Evolutionary conservation across 1,140 invertebrate species (phyloP).

Genomic region (Scaptodrosophila lebanonensis): DNA sequence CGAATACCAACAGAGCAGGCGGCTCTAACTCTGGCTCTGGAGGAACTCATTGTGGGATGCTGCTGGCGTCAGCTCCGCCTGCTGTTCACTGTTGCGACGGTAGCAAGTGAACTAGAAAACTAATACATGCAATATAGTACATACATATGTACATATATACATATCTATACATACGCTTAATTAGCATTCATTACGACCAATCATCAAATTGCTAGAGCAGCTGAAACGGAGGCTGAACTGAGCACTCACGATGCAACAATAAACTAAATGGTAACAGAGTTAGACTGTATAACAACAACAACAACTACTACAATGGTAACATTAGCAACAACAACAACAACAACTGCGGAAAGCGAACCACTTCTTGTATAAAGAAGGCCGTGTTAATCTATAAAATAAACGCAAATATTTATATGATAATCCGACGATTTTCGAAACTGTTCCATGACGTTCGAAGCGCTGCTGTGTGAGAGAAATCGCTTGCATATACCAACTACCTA

Average conservation of each 20-base stretch:
- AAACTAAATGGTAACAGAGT: constrained; percentile 21
- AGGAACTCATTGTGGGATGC: constrained; percentile 27
- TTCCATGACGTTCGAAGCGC: constrained; percentile 57
- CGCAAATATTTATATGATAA: constrained; percentile 63
- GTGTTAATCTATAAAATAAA: constrained; percentile 69
- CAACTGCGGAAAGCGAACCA: constrained; percentile 46
- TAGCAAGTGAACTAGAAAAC: constrained; percentile 72
- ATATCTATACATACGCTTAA: too few species aligned
- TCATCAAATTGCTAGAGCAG: constrained; percentile 60
- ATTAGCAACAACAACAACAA: constrained; percentile 14
- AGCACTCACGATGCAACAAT: constrained; percentile 60
- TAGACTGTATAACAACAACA: too few species aligned
- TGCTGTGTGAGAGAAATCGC: constrained; percentile 29
- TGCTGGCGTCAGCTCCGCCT: constrained; percentile 30
- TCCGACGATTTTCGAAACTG: constrained; percentile 55
- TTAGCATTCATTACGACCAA: constrained; percentile 76
- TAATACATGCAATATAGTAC: too few species aligned
- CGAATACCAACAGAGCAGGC: constrained; percentile 17
- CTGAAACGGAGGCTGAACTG: too few species aligned
- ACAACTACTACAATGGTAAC: too few species aligned
- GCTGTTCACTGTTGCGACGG: neutral
- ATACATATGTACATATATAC: too few species aligned
- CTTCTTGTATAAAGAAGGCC: constrained; percentile 40
- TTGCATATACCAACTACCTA: constrained; percentile 18
- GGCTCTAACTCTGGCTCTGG: constrained; percentile 21